Percentiles rank a stretch among this genome's conserved stretches.
These are phyloP conservation scores for Myotis myotis DNA, from an alignment of 2,797 vertebrate species.

Conservation along the genomic window DNA sequence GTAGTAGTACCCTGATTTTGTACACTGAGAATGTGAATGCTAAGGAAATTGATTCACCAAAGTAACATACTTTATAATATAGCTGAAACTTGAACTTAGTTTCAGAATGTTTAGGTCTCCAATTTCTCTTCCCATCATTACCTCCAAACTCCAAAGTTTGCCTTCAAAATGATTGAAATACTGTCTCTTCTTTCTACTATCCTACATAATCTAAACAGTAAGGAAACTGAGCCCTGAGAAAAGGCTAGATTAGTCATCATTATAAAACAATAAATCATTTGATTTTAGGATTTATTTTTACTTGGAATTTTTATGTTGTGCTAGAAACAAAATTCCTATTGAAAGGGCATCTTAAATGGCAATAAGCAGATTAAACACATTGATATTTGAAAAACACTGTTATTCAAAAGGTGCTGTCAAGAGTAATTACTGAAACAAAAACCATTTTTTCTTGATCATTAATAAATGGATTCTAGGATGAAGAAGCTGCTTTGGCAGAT, in stretches of 20 bases:
- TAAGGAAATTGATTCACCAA: slow-evolving; percentile 15
- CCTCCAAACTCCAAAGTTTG: neutral
- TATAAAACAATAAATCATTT: neutral
- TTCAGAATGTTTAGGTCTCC: neutral
- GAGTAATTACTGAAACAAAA: neutral
- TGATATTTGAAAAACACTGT: slow-evolving; percentile 12
- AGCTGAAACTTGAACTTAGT: neutral
- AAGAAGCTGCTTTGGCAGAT: slow-evolving; percentile 95
- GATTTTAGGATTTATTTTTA: slow-evolving; percentile 43
- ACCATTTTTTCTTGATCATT: slow-evolving; percentile 6
- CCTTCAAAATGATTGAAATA: slow-evolving; percentile 31
- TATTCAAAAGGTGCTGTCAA: neutral
- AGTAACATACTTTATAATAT: neutral
- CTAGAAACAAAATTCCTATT: neutral
- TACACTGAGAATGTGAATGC: neutral
- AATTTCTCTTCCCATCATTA: neutral
- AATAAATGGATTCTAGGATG: slow-evolving; percentile 88
- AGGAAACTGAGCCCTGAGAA: neutral
- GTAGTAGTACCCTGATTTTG: neutral
- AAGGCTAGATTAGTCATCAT: slow-evolving; percentile 14
- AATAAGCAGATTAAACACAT: neutral
- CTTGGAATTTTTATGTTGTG: slow-evolving; percentile 34
- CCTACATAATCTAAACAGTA: neutral
- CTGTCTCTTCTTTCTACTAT: neutral
- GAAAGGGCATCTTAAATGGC: slow-evolving; percentile 5